Evolutionary conservation across 2,113 vertebrate genomes (phyloP), one percentile per base, ranked within the genome.

Genomic region (Cyrtonyx montezumae): DNA sequence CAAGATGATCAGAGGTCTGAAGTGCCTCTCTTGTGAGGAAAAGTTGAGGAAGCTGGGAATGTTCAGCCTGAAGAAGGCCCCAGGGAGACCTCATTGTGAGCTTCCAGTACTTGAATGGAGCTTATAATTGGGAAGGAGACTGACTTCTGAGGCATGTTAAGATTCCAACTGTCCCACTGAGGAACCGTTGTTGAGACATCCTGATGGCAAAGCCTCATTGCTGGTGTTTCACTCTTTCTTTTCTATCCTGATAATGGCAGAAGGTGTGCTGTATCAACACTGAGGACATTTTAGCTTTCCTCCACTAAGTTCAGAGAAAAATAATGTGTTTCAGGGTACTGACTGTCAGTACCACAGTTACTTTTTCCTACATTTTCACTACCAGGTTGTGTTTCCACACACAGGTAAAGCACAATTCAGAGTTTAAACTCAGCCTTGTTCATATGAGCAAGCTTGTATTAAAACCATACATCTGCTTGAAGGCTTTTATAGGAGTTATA

Each of bases 151-250:
- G 16, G 36, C 25, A 8, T 0, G 0, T 42, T 82, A 56, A 43
- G 26, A 49, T 85, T 79, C 48, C 11, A 0, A 0, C 8, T 1
- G 0, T 8, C 1, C 43, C 15, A 2, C 9, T 84, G 53, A 81
- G 28, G 45, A 78, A 42, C 32, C 0, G 0, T 56, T 49, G 22
- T 28, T 53, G 55, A 58, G 25, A 11, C 21, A 32, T 66, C n/a
- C 21, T 34, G 25, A 43, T 6, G 10, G 19, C 40, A 79, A 79
- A 86, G 22, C 43, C 43, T 76, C 1, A 0, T 55, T 45, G 55
- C 45, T 14, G 20, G 32, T 6, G 14, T 8, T 8, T 80, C 2
- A 1, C 18, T 62, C 5, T 62, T 75, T 81, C 23, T 88, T 87
- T 81, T 79, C n/a, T 66, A 23, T 21, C 36, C 11, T 77, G 36